These are phyloP conservation scores for Enteromius mattozi DNA, from an alignment of 2,797 vertebrate species.

Conservation along the genomic window DNA sequence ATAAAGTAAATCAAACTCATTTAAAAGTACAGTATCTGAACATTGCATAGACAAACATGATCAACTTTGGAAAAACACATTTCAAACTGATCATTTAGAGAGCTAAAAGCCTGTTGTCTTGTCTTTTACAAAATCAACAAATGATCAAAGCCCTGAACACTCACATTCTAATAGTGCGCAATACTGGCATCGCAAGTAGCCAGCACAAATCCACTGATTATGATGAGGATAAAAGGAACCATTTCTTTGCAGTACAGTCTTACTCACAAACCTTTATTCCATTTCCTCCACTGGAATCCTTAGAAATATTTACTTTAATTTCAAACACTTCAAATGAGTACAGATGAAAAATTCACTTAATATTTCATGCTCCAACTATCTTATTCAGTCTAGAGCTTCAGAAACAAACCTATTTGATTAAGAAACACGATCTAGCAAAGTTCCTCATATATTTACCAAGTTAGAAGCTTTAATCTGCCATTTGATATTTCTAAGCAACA, in stretches of 20 bases:
- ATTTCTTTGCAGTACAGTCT: not conserved
- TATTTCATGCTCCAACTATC: slow-evolving; percentile 3
- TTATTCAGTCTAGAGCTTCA: slow-evolving; percentile 1
- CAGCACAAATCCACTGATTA: not conserved
- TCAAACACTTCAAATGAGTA: not conserved
- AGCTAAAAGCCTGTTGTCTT: not conserved
- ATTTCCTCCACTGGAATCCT: not conserved
- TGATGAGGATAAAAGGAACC: not conserved
- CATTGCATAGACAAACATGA: not conserved
- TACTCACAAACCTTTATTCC: not conserved
- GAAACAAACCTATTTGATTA: slow-evolving; percentile 13
- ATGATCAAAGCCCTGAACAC: not conserved
- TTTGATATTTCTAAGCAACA: slow-evolving; percentile 2
- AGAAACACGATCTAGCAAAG: not conserved
- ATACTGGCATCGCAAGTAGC: not conserved
- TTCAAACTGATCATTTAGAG: not conserved
- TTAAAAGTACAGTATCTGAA: not conserved
- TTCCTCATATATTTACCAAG: not conserved
- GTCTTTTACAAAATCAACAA: not conserved
- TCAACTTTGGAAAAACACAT: not conserved
- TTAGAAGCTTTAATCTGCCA: not conserved
- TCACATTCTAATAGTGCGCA: not conserved
- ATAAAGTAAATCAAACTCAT: not conserved
- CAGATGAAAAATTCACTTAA: not conserved
- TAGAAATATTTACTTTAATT: slow-evolving; percentile 3